Evolutionary conservation across 2,888 invertebrate species (phyloP), one percentile per base, ranked within the genome.

Genomic region (Odontomyia ornata): DNA sequence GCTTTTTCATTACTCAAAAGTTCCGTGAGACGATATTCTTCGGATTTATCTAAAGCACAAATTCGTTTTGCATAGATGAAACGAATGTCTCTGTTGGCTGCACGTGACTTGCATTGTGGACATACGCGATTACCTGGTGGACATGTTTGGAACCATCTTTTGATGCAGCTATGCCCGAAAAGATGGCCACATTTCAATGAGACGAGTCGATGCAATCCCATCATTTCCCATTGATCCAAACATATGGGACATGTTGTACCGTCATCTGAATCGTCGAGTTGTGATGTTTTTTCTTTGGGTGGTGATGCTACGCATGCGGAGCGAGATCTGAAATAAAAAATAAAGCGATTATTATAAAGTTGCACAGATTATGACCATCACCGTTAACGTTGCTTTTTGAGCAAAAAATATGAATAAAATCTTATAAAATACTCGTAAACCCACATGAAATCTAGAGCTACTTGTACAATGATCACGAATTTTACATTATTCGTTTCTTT

Each of bases 101-200:
- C 93, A 83, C 90, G 91, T 47, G 90, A 89, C 84, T 98, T 98
- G 84, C 98, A 98, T 21, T 95, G 94, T 0, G 98, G 98, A 84
- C 98, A 98, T 75, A 91, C 89, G 79, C 84, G 69, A 81, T 87
- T 82, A 1, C 84, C 83, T 0, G 83, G 82, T 4, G 81, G 80
- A 21, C 84, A 84, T 69, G 86, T 85, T 3, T 77, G 64, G 1
- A 87, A 77, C 87, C 88, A 90, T 78, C 85, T 85, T 0, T 84
- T 84, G 73, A 86, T 89, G 83, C 98, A 98, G 21, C 89, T 89
- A 0, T 91, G 87, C 0, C 98, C 98, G 86, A 97, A 98, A 7
- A 98, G 86, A 87, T 98, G 98, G 0, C 98, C 98, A 85, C 98
- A 98, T 83, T 92, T 92, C 9, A 98, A 87, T 0, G 95, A 92